Evolutionary conservation across 2,113 vertebrate genomes (phyloP), one percentile per base, ranked within the genome.

Genomic region (Australoheros scitulus): DNA sequence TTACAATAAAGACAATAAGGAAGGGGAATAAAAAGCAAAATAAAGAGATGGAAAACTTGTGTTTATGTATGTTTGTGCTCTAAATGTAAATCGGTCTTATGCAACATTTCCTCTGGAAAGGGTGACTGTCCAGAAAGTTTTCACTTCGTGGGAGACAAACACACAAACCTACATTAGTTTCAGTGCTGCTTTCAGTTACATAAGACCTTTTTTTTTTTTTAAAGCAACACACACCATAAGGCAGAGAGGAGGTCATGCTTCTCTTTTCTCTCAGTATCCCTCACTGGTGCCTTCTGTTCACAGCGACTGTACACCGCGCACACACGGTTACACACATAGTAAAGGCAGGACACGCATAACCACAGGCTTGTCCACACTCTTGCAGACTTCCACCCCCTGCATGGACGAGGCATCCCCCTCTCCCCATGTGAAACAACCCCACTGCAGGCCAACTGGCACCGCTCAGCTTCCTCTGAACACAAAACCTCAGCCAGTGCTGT

Each of bases 241-340:
- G 87, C 86, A 75, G 80, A 5, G 47, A 32, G 87, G 84, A 92
- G 89, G 91, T 89, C 90, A 82, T 82, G 83, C 82, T 83, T 83
- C 82, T 84, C 41, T 91, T 86, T 81, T 76, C 77, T 36, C 88
- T 80, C 85, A 79, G 82, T 88, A 79, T 87, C 81, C 88, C 84
- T 92, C 81, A 52, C 79, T 89, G 83, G 74, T 88, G 87, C 92
- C 93, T 91, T 94, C 92, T 93, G 92, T 92, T 94, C 91, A 80
- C 81, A 82, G 79, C 1, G n/a, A 82, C 61, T 61, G 70, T 85
- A 76, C 1, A 29, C 74, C 63, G 55, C 41, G 43, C 85, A 76
- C 36, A 77, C 43, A 85, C 10, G 4, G 68, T 72, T 72, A 61
- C 76, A 83, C 20, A 4, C 43, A 78, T 52, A 76, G 36, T 84